Percentiles rank a stretch among this genome's conserved stretches.
These are phyloP conservation scores for Heterocephalus glaber DNA, from an alignment of 2,113 vertebrate species.

Conservation along the genomic window DNA sequence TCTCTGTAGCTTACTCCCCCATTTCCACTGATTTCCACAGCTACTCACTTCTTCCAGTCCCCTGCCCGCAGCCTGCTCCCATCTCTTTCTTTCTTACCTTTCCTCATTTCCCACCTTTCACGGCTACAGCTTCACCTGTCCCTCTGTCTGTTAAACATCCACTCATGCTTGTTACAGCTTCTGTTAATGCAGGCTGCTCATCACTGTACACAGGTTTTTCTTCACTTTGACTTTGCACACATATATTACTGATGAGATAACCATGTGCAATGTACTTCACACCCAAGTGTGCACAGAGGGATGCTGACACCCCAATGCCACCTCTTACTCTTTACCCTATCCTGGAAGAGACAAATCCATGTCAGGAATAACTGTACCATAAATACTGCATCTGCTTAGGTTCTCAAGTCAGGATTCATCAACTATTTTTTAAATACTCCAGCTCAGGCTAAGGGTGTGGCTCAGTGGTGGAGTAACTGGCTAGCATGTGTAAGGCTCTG, in stretches of 20 bases:
- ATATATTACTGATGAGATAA: background rate
- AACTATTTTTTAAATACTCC: background rate
- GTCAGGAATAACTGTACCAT: background rate
- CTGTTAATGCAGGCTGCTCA: background rate
- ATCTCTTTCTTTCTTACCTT: background rate
- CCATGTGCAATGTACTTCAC: background rate
- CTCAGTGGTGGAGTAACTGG: background rate
- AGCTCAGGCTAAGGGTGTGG: background rate
- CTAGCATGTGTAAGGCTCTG: background rate
- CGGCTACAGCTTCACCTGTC: background rate
- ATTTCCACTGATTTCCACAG: background rate
- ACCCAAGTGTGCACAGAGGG: no score
- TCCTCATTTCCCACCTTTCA: background rate
- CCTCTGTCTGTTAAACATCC: background rate
- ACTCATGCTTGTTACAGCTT: background rate
- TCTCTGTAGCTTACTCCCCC: no score
- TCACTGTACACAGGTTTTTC: background rate
- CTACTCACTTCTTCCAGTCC: background rate
- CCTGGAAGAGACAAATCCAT: background rate
- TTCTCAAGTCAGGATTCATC: background rate
- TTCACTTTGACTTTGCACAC: background rate
- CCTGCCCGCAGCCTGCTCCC: rapidly evolving
- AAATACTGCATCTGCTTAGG: background rate
- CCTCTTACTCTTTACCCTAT: background rate
- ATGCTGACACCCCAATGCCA: rapidly evolving